Evolutionary conservation across 2,797 vertebrate genomes (phyloP), one percentile per base, ranked within the genome.

Genomic region (Semaprochilodus insignis): DNA sequence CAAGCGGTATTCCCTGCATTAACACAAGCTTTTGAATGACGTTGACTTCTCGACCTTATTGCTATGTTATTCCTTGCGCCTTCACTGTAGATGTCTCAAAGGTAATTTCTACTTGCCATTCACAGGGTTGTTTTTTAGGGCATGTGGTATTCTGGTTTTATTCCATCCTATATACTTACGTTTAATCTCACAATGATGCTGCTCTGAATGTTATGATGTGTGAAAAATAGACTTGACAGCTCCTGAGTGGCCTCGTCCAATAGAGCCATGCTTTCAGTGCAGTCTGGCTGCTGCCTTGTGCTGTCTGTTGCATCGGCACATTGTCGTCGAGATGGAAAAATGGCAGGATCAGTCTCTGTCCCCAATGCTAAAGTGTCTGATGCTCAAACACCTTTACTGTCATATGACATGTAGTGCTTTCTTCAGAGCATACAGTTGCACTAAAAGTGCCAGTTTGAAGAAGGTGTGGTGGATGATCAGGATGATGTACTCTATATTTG

Each of bases 121-220:
- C 52, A 54, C n/a, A 72, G 52, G 44, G 21, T 10, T 70, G n/a
- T 15, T 51, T 36, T 69, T 69, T 65, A 31, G 14, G 2, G 23
- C 51, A 10, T 55, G 51, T 11, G 15, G 15, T 54, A 31, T 73
- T 54, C 48, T 55, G 71, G 54, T 57, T 36, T 5, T 57, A 31
- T 55, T 55, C 25, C 54, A 34, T 57, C 8, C 31, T 74, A 57
- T 57, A 74, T 57, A 74, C 57, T 74, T 55, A 55, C 17, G 27
- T 21, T 74, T 74, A 74, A 74, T 57, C 72, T 74, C 25, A 36
- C 52, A 57, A 34, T 57, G 27, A 55, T 2, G 17, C 54, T 55
- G 52, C 67, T 44, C 34, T 74, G 72, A 55, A 57, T 57, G 17
- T 74, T 74, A 74, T 74, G 72, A 74, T 27, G 66, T 40, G 77